Evolutionary conservation across 2,113 vertebrate species (phyloP).

Genomic region (Symphodus melops): DNA sequence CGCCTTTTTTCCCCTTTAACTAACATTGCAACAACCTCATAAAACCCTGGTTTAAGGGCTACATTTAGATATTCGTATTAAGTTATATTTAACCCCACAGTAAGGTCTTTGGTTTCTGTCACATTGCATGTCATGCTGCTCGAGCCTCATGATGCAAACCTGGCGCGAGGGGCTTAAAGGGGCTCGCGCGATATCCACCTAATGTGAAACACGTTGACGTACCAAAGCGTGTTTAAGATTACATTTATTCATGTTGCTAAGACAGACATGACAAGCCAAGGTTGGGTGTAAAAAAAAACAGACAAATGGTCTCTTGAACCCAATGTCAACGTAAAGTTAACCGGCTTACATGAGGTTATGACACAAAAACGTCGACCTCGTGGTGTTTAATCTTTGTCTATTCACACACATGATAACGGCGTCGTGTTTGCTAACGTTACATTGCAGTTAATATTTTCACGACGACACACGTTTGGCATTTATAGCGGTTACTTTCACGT

Average conservation of each 20-base stretch:
- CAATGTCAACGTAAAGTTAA: conserved; percentile 55
- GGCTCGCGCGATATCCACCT: background rate
- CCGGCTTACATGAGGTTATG: background rate
- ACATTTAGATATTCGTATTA: background rate
- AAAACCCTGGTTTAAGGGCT: background rate
- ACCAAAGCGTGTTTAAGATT: background rate
- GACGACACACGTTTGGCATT: conserved; percentile 31
- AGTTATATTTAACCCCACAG: background rate
- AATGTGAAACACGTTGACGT: background rate
- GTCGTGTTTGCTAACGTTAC: background rate
- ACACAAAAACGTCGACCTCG: background rate
- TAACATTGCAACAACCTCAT: background rate
- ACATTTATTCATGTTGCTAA: background rate
- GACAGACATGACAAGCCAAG: background rate
- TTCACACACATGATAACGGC: background rate
- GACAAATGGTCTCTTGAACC: conserved; percentile 7
- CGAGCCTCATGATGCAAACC: conserved; percentile 17
- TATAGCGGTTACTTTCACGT: background rate
- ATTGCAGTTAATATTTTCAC: conserved; percentile 10
- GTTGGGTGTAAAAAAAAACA: background rate
- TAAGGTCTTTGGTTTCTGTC: background rate
- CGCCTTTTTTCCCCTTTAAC: background rate
- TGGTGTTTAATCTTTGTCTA: background rate
- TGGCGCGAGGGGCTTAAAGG: background rate
- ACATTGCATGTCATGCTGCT: conserved; percentile 8